Percentiles rank a stretch among this genome's conserved stretches.
Conservation (phyloP, 2,797 vertebrate genomes). For the Smutsia gigantea region DNA sequence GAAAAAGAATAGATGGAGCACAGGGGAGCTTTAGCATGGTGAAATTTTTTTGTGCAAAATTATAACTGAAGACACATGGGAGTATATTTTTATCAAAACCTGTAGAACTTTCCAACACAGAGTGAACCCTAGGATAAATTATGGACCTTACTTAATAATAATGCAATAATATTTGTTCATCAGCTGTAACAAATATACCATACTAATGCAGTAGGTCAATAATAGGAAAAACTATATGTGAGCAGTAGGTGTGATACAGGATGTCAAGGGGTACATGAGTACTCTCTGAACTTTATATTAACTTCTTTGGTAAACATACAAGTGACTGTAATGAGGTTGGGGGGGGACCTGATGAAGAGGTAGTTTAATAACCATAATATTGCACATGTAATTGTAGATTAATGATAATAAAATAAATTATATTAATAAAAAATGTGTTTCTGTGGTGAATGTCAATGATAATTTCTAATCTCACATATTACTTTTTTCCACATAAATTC, state of each 20-base stretch:
- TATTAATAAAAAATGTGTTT: background rate
- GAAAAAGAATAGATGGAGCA: background rate
- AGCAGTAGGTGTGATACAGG: background rate
- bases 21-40: background rate
- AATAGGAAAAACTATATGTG: background rate
- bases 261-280: background rate
- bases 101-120: background rate
- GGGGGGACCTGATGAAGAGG: too few relatives aligned
- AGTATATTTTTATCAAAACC: background rate
- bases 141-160: background rate
- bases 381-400: too few relatives aligned
- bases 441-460: background rate
- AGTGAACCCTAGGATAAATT: background rate
- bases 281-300: background rate
- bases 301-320: background rate
- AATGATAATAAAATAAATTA: too few relatives aligned
- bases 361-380: too few relatives aligned
- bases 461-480: background rate
- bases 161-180: background rate
- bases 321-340: too few relatives aligned
- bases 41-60: background rate
- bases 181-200: background rate
- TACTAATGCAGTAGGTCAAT: background rate
- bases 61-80: background rate
- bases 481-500: background rate